A percentile compares a stretch with the other conserved stretches of the same genome.
Conservation (phyloP, 2,888 invertebrate genomes). For the Xylota sylvarum region DNA sequence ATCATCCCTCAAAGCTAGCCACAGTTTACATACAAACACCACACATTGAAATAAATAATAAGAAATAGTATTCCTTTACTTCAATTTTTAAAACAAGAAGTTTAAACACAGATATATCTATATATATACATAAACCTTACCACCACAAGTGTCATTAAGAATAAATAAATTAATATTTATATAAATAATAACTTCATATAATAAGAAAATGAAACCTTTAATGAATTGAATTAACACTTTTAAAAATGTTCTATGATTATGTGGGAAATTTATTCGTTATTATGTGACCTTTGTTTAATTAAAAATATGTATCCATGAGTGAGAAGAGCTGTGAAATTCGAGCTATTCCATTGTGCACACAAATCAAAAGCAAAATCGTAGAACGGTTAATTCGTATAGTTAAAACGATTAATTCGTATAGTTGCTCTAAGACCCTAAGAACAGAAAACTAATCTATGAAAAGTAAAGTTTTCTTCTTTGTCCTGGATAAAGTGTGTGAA, state of each 20-base stretch:
- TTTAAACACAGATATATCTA: slow-evolving; percentile 40
- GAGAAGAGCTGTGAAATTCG: too few species aligned
- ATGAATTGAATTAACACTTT: neutral
- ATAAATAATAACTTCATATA: slow-evolving; percentile 68
- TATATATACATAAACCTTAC: slow-evolving; percentile 50
- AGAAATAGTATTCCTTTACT: slow-evolving; percentile 33
- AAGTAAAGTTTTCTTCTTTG: too few species aligned
- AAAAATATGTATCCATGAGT: neutral
- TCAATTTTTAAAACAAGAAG: slow-evolving; percentile 36
- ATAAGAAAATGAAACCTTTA: slow-evolving; percentile 38
- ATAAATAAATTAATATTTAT: slow-evolving; percentile 64
- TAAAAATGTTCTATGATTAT: neutral
- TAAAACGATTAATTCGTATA: too few species aligned
- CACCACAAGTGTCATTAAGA: slow-evolving; percentile 81
- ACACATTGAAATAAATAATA: slow-evolving; percentile 22
- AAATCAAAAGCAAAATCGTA: too few species aligned
- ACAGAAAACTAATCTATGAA: too few species aligned
- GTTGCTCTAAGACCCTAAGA: too few species aligned
- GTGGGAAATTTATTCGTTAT: neutral
- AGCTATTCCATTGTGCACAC: too few species aligned
- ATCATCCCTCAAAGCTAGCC: slow-evolving; percentile 43
- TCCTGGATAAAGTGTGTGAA: too few species aligned
- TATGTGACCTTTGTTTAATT: neutral
- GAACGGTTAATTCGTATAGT: too few species aligned
- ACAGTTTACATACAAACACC: slow-evolving; percentile 50